Evolutionary conservation across 2,797 vertebrate species (phyloP), one percentile per base, ranked within the genome.

Genomic region (Gallinago stenura): DNA sequence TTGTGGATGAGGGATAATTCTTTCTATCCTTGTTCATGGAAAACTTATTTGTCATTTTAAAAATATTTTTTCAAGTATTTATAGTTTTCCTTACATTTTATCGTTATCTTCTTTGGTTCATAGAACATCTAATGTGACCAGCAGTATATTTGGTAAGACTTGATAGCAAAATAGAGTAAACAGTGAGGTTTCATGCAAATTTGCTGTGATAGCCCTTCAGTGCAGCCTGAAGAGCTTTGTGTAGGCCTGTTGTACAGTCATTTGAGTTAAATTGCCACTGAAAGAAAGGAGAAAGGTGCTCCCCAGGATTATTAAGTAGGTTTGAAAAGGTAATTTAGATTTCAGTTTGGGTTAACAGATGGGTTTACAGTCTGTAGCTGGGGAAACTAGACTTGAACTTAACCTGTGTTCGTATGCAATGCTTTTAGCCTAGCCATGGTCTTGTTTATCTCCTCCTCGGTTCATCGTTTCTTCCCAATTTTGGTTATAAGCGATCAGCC

Each of bases 321-420:
- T 81, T 90, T 71, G 54, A n/a, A 90, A 80, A 91, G 41, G 65
- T 73, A 86, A 79, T 84, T 78, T 43, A 43, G 65, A 83, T 78
- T 94, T 95, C 69, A 79, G 17, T 24, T 58, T 88, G 69, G 8
- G 13, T 86, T 88, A 83, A 46, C 72, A 83, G 85, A 61, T 95
- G 70, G 61, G 28, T 91, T 95, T 94, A 24, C 30, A 81, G 46
- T 43, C 70, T 86, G 83, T 83, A 86, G 66, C 77, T 88, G 75
- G 73, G 25, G 35, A 87, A 95, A 85, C 79, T 39, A 91, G 76
- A 89, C 75, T 86, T 78, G 56, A 85, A 93, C n/a, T 70, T 70
- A 72, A 80, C 64, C 79, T 91, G 35, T 71, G 43, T 93, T 94
- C 89, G 17, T 75, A 39, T n/a, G 26, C 37, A 83, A 83, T 71